Conservation (phyloP, 2,797 vertebrate genomes). For the Platalea minor region DNA sequence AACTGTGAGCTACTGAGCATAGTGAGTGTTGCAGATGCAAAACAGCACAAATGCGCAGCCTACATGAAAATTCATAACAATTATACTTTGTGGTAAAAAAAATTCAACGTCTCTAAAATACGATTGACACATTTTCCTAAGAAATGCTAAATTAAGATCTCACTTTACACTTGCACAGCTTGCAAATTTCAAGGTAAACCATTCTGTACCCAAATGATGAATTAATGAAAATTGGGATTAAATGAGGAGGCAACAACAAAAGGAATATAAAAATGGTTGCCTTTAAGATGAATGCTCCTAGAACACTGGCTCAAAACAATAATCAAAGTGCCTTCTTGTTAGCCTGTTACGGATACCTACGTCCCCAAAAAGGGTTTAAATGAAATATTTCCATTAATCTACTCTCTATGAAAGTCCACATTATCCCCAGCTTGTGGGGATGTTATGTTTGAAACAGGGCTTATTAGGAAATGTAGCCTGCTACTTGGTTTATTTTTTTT, state of each 20-base stretch:
- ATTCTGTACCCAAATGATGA: background rate
- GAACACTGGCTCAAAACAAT: background rate
- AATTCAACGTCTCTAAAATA: background rate
- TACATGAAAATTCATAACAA: background rate
- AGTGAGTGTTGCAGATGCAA: background rate
- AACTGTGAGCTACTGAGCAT: background rate
- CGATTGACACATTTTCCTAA: background rate
- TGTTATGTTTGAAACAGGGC: conserved; percentile 40
- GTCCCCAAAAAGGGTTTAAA: background rate
- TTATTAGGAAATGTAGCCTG: conserved; percentile 37
- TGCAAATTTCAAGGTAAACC: background rate
- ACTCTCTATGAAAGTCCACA: background rate
- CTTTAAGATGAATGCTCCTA: background rate
- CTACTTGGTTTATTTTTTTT: background rate
- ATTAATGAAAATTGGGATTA: background rate
- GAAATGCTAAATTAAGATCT: background rate
- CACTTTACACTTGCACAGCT: background rate
- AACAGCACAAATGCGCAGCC: background rate
- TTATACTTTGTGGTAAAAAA: background rate
- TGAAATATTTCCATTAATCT: background rate
- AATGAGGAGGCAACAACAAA: background rate
- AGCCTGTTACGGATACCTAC: background rate
- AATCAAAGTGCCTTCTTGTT: background rate
- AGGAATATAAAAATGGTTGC: background rate
- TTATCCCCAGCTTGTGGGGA: conserved; percentile 16